These are phyloP conservation scores for Ernsta delagoae DNA, from an alignment of 2,888 invertebrate species.

Conservation along the genomic window DNA sequence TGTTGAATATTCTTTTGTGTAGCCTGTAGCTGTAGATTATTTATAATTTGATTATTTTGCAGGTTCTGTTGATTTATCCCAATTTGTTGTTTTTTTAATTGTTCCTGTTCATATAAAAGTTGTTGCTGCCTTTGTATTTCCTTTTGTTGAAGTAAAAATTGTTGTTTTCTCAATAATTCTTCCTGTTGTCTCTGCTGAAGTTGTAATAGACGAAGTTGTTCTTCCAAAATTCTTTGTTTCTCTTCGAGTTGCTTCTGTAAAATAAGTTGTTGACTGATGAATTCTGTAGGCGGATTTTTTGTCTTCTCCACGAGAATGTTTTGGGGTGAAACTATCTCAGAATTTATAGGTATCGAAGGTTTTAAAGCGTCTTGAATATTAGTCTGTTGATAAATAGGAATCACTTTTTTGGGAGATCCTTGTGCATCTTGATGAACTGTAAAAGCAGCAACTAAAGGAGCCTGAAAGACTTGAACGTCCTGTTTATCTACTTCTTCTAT, in stretches of 20 bases:
- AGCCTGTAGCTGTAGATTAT: constrained; percentile 58
- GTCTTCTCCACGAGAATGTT: constrained; percentile 46
- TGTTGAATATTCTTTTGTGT: constrained; percentile 61
- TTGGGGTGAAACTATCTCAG: constrained; percentile 50
- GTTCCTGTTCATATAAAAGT: constrained; percentile 56
- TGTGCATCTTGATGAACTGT: constrained; percentile 93
- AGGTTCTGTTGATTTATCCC: constrained; percentile 63
- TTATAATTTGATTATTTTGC: constrained; percentile 60
- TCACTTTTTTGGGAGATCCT: constrained; percentile 91
- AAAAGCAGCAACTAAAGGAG: constrained; percentile 93
- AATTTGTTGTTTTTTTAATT: constrained; percentile 59
- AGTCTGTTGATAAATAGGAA: constrained; percentile 87
- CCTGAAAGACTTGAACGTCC: constrained; percentile 92
- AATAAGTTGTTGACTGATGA: constrained; percentile 66
- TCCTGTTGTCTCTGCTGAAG: constrained; percentile 89
- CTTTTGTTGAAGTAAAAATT: constrained; percentile 82
- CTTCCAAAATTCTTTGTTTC: constrained; percentile 88
- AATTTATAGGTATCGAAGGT: constrained; percentile 49
- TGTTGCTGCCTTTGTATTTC: constrained; percentile 71
- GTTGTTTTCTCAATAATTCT: constrained; percentile 87
- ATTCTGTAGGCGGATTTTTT: constrained; percentile 56
- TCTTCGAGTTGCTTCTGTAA: constrained; percentile 84
- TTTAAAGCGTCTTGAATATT: constrained; percentile 54
- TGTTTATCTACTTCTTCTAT: constrained; percentile 88
- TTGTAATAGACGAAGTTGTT: constrained; percentile 88